phyloP scores from a whole-genome alignment of 1,140 invertebrate genomes.

The Pygmarrhopalites habei region DNA sequence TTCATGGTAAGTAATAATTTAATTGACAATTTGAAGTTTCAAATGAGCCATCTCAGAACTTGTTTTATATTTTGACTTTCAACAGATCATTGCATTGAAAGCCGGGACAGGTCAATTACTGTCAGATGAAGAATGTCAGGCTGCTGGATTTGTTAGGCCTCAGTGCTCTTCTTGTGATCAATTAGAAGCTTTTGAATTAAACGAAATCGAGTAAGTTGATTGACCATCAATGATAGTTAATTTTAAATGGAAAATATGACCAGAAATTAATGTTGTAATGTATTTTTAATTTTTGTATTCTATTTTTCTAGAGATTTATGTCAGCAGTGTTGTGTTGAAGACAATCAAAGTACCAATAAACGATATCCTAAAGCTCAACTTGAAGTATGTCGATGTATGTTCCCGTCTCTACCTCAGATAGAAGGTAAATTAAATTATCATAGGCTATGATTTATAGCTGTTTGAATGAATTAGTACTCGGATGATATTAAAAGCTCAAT shows the following conservation, averaged over 20 bases:
- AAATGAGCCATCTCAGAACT: too few relatives aligned
- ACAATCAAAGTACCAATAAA: neutral
- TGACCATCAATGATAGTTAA: neutral
- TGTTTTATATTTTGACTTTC: too few relatives aligned
- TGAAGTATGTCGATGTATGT: constrained; percentile 4
- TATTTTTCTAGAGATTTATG: neutral
- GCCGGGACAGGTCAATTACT: too few relatives aligned
- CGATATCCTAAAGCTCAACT: neutral
- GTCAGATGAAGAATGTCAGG: neutral
- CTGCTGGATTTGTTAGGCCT: neutral
- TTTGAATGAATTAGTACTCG: neutral
- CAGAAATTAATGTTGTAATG: neutral
- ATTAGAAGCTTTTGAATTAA: neutral
- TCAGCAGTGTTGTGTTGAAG: neutral
- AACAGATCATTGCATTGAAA: too few relatives aligned
- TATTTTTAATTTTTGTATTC: neutral
- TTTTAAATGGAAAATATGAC: neutral
- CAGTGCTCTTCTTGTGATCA: neutral
- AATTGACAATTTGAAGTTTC: too few relatives aligned
- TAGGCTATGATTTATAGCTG: neutral
- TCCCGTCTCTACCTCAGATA: neutral
- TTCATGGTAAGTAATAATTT: too few relatives aligned
- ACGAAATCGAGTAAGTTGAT: neutral
- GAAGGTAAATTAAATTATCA: neutral
- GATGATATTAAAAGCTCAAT: too few relatives aligned